Evolutionary conservation across 2,888 invertebrate species (phyloP), one percentile per base, ranked within the genome.

Genomic region (Cryptus viduatorius): DNA sequence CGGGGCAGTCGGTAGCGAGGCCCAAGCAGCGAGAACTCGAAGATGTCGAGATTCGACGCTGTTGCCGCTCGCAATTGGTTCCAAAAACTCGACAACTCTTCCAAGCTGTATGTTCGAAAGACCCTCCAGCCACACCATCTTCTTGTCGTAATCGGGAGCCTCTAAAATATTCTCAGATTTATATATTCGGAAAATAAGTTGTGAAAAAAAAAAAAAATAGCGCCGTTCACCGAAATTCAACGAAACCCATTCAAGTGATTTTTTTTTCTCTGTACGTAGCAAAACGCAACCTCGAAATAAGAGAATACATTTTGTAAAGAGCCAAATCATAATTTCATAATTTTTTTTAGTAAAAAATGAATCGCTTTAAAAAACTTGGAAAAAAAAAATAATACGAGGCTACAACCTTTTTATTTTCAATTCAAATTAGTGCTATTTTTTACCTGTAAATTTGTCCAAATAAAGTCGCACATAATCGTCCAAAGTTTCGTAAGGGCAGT

Each of bases 101-200:
- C 95, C 95, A 37, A 96, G 89, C 87, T 96, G 95, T 78, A 96
- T 94, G 88, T 97, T 97, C 84, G 96, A 95, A 0, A 97, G 93
- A 0, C 96, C 97, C 91, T 96, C 96, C 0, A 97, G 94, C 94
- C 96, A 97, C 3, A 97, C 92, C 95, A 97, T 95, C 83, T 96
- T 95, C 86, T 96, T 96, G 80, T 96, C 94, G 86, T 96, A 96
- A 88, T 95, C 95, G 0, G 95, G 95, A 68, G 96, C 96, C 87
- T 95, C 96, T 96, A 92, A 87, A 86, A 78, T 48, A 48, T n/a
- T 59, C 24, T 14, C 29, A 14, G 14, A 19, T 19, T 19, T 24
- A 24, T 56, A n/a, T n/a, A n/a, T n/a, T n/a, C n/a, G n/a, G 24
- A 24, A 24, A 24, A 24, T 24, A 24, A 24, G 3, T 24, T 24